A percentile compares a stretch with the other conserved stretches of the same genome.
These are phyloP conservation scores for Diadema setosum DNA, from an alignment of 35 echinoderm and acorn worm species.

Conservation along the genomic window DNA sequence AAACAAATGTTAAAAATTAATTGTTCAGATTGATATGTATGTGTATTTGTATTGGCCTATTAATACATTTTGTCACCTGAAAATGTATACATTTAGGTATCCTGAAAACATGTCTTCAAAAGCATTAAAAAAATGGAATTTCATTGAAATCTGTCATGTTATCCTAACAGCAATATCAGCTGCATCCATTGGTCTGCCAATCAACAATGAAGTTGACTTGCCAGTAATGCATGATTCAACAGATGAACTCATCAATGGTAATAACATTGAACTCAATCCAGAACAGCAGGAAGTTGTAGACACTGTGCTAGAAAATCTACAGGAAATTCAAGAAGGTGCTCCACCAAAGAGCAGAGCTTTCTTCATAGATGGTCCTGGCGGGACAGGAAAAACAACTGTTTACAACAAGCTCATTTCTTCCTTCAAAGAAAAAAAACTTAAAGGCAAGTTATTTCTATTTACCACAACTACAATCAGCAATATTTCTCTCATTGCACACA, in stretches of 20 bases:
- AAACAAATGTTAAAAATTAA: too few species aligned
- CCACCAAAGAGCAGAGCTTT: neutral
- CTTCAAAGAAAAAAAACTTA: neutral
- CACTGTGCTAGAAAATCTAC: neutral
- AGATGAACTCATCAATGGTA: neutral
- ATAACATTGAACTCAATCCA: neutral
- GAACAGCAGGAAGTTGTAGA: neutral
- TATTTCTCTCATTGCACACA: neutral
- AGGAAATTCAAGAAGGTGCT: neutral
- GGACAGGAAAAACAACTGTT: slow-evolving; percentile 52
- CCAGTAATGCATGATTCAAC: too few species aligned
- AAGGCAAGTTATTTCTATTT: neutral
- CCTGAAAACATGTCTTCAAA: too few species aligned
- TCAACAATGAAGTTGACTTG: too few species aligned
- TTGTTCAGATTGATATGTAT: too few species aligned
- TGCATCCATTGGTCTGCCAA: too few species aligned
- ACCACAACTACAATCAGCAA: neutral
- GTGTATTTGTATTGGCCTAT: too few species aligned
- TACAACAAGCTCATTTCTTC: slow-evolving; percentile 16
- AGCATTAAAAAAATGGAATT: too few species aligned
- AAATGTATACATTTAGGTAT: too few species aligned
- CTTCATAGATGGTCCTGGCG: slow-evolving; percentile 56
- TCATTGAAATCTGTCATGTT: too few species aligned
- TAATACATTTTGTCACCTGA: too few species aligned
- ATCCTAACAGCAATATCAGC: too few species aligned